Base-by-base conservation (phyloP, 2,888 invertebrate genomes). In the Digitonthophagus gazella region DNA sequence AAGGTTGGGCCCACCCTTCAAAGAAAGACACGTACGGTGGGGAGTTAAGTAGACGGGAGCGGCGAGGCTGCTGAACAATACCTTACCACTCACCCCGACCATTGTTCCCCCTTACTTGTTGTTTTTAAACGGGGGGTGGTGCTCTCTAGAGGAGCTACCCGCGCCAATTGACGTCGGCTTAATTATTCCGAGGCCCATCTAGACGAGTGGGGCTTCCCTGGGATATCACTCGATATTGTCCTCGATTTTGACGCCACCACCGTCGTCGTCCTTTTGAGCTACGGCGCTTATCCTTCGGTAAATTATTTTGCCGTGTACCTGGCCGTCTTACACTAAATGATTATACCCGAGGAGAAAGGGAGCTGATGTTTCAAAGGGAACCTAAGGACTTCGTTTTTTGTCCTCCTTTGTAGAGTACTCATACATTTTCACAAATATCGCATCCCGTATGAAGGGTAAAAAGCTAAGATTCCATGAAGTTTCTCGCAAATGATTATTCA, bases 21-120 rank as follows among this genome's bases (percentile, higher is more conserved):
- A 68, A 68, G 70, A 66, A 70, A 68, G 57, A 63, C 70, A 68
- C 70, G 66, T 68, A 70, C 65, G 63, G 28, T 15, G 64, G 58
- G 55, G 67, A 70, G 70, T 70, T 70, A 70, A 70, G 70, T 70
- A 70, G 68, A 70, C 70, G 65, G 67, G 22, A 58, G 8, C 61
- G 18, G 19, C 61, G 6, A 19, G 19, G 61, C 66, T 28, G 28
- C 66, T 16, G 66, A 68, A 70, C 70, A 70, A 70, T 67, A 56
- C 63, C 66, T 56, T 57, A 61, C 19, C 61, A 61, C 70, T 61
- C 67, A 65, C 67, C 64, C 64, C 65, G 67, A 64, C 69, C 58
- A 71, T 71, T 71, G 71, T 71, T 67, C 67, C 58, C 58, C 15
- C 44, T 58, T 63, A 64, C 69, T 64, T 68, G 67, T 71, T 71